Percentiles rank a stretch among this genome's conserved stretches.
Evolutionary conservation across 1,140 invertebrate genomes (phyloP).

Genomic region (Cydia pomonella): DNA sequence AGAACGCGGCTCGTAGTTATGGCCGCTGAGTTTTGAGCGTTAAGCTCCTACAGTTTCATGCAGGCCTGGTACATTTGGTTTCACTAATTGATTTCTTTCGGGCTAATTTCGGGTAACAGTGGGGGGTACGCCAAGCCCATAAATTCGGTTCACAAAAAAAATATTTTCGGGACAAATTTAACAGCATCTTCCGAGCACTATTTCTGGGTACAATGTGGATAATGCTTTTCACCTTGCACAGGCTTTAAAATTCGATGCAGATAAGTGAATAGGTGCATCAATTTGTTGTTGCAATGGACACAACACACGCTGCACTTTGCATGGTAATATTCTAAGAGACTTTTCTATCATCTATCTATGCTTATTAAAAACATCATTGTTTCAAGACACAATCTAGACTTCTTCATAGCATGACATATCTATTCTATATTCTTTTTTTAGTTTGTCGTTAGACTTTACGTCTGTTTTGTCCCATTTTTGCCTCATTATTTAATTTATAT

Average conservation of each 20-base stretch:
- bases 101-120: not conserved
- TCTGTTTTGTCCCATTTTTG: not conserved
- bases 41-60: conserved; percentile 16
- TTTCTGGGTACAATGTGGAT: not conserved
- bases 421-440: not conserved
- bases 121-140: conserved; percentile 17
- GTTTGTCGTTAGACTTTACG: not conserved
- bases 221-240: conserved; percentile 31
- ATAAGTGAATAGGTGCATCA: not conserved
- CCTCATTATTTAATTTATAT: not conserved
- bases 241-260: not conserved
- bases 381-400: conserved; percentile 27
- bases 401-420: conserved; percentile 7
- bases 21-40: not conserved
- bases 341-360: conserved; percentile 19
- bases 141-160: conserved; percentile 32
- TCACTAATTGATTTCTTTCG: conserved; percentile 32
- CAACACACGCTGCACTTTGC: conserved; percentile 31
- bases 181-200: not conserved
- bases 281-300: conserved; percentile 12
- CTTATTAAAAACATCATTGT: conserved; percentile 32
- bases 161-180: not conserved
- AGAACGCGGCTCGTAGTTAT: not conserved
- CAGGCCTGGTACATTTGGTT: conserved; percentile 46
- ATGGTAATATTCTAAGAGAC: conserved; percentile 12